Base-by-base conservation (phyloP, 2,113 vertebrate genomes). In the Pachyramphus minor region DNA sequence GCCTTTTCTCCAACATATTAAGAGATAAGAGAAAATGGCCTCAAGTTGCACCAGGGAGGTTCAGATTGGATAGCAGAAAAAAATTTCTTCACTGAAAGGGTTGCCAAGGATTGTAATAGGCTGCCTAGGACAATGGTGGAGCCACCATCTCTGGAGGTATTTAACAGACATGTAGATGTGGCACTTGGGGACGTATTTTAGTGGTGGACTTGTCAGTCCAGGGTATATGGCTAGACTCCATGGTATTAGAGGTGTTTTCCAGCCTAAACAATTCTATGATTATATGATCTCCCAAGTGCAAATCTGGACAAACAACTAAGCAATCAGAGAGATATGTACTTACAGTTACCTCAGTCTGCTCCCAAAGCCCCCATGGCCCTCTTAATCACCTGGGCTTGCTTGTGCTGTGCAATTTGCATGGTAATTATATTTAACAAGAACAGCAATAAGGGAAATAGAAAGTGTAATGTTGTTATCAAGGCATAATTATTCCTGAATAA, bases 371-470 rank as follows among this genome's bases (percentile, higher is more conserved):
- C 69, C 62, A 21, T 28, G 69, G 93, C 72, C 90, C 81, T 30
- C 55, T 81, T 94, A 94, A 97, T 97, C 97, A 96, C 94, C 96
- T 94, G 93, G 90, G 96, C 95, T 93, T 95, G 88, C 96, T 94
- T 95, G 92, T 4, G 44, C 82, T 84, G 72, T 94, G 92, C 87
- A 94, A 96, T 97, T 97, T 97, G 92, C 96, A 96, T 95, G 90
- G 96, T 95, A 97, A 97, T 97, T 97, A 97, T 96, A 96, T 97
- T 97, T 97, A 97, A 97, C 93, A 96, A 96, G 96, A 97, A 94
- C 77, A 95, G 95, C 94, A 96, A 96, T 97, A 97, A 97, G 96
- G 94, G 87, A 95, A 94, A 96, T 96, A 95, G 94, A 96, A 96
- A 95, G 88, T 91, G 94, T 93, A 95, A 95, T 97, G 94, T 97